Evolutionary conservation across 2,888 invertebrate species (phyloP), one percentile per base, ranked within the genome.

Genomic region (Drosophila recens): DNA sequence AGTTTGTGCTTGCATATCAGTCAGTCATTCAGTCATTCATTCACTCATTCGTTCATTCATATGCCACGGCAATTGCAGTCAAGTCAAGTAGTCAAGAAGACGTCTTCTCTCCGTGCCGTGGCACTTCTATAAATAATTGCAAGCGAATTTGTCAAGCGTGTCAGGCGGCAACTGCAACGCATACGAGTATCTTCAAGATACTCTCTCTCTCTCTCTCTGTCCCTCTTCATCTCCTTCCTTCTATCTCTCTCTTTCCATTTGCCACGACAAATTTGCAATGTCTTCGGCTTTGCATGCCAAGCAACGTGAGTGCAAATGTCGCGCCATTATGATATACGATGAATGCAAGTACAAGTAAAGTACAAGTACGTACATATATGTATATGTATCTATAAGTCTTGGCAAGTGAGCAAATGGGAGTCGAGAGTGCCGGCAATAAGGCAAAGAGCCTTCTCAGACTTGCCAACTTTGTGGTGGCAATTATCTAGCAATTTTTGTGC

Each of bases 71-170:
- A 64, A 58, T 67, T 51, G 67, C 71, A 80, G 79, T 74, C 82
- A 79, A 57, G 76, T 77, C 82, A 80, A 84, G 75, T 84, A 81
- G 76, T 84, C 84, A 82, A 75, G 79, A 77, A 75, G 79, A 77
- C 63, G 67, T 75, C 82, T 67, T 61, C 52, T 52, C 40, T 38
- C 68, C 65, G 58, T 27, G 27, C 58, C 42, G 57, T 80, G 82
- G 59, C 87, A 83, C 84, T 87, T 80, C 87, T 87, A 87, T 87
- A 87, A 86, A 86, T 86, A 87, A 87, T 87, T 87, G 86, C 86
- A 72, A 68, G 86, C 86, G 75, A 86, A 87, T 86, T 87, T 86
- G 83, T 86, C 87, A 86, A 77, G 79, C 86, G 79, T 83, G 74
- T 76, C 82, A 84, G 79, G 69, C 62, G 68, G 33, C 77, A 67